Percentiles rank a stretch among this genome's conserved stretches.
These are phyloP conservation scores for Allolobophora icterica DNA, from an alignment of 2,888 invertebrate genomes.

Conservation along the genomic window DNA sequence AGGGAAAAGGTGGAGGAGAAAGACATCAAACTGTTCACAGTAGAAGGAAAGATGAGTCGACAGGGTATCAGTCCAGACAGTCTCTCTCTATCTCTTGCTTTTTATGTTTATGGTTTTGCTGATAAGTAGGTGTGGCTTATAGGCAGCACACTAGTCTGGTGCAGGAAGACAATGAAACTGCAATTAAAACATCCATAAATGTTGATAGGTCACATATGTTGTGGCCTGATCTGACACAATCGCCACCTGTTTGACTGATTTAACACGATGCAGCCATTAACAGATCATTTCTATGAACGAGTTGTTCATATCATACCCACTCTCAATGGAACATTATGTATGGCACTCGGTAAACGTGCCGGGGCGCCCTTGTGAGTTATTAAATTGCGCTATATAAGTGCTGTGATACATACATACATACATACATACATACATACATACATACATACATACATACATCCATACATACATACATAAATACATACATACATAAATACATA, in stretches of 20 bases:
- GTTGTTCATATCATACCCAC: background rate
- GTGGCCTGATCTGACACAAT: background rate
- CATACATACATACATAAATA: too few relatives aligned
- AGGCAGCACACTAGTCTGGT: background rate
- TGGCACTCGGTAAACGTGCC: too few relatives aligned
- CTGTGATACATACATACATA: too few relatives aligned
- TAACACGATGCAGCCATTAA: background rate
- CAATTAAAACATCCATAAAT: too few relatives aligned
- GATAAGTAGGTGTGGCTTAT: background rate
- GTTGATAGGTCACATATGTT: background rate
- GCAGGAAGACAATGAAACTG: background rate
- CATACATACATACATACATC: too few relatives aligned
- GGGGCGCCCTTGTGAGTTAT: too few relatives aligned
- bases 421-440: too few relatives aligned
- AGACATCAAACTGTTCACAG: conserved; percentile 75
- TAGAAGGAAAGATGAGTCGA: conserved; percentile 75
- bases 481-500: too few relatives aligned
- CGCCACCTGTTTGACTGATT: background rate
- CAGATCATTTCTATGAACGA: background rate
- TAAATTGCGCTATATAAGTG: too few relatives aligned
- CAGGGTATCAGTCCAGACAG: conserved; percentile 42
- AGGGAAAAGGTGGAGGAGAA: conserved; percentile 71
- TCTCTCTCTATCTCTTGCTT: background rate
- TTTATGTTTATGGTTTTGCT: background rate
- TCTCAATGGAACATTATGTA: too few relatives aligned